Base-by-base conservation (phyloP, 2,113 vertebrate species). In the Eurypyga helias region DNA sequence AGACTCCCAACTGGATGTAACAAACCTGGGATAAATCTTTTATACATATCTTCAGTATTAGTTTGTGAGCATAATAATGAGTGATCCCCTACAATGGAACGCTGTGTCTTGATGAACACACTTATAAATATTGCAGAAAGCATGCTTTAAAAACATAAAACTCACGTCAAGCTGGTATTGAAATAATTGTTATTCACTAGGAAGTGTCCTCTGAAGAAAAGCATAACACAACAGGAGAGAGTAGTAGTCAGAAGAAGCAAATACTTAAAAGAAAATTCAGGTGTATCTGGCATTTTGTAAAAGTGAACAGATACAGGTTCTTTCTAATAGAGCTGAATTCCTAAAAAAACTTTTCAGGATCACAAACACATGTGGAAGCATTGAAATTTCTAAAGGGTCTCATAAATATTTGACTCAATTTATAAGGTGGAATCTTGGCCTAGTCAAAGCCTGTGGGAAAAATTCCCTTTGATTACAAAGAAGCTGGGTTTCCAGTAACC, bases 51-150 rank as follows among this genome's bases (percentile, higher is more conserved):
- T 94, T 97, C 51, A 64, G 78, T 4, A 29, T 89, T 73, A 83
- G 45, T 66, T 78, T 81, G 57, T 54, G 51, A 89, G 43, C 54
- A 62, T 67, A 67, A 52, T 91, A 87, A 92, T 92, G 43, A 95
- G 70, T 61, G 43, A 93, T 79, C 31, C 24, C 41, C 80, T 92
- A 25, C 57, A 96, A 91, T 17, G 67, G 21, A 84, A 58, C 46
- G 83, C n/a, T 94, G 71, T 70, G 69, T 93, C 80, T 95, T 86
- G 88, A 96, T 85, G 51, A 95, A 93, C 77, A 82, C 34, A 61
- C 13, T 64, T 89, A 65, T 43, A 97, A 90, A 89, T 90, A 93
- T 92, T 91, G 57, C 66, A 88, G 86, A 91, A 93, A 85, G 43
- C 54, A n/a, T 31, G 43, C 38, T 67, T 90, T 93, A 93, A 94